Evolutionary conservation across 2,113 vertebrate genomes (phyloP).

Genomic region (Xenopus tropicalis): DNA sequence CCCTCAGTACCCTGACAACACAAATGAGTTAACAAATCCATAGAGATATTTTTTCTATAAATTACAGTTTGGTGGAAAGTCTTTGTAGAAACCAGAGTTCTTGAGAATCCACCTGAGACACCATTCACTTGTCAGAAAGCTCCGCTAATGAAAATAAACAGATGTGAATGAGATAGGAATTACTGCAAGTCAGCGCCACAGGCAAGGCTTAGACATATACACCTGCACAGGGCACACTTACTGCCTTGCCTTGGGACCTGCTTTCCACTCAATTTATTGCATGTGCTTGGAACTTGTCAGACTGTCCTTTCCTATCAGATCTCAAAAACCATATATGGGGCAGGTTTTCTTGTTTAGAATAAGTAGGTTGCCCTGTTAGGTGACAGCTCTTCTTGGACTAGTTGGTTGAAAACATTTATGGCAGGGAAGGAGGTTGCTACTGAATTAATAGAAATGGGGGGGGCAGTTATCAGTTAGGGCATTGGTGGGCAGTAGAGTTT

Average conservation of each 20-base stretch:
- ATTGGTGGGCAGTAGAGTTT: too few relatives aligned
- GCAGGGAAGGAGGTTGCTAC: too few relatives aligned
- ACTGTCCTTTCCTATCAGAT: constrained; percentile 24
- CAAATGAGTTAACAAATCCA: too few relatives aligned
- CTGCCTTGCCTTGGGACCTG: constrained; percentile 22
- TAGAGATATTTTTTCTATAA: constrained; percentile 9
- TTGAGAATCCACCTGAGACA: constrained; percentile 26
- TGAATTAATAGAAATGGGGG: too few relatives aligned
- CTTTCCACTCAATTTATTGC: constrained; percentile 32
- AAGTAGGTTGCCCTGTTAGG: background rate
- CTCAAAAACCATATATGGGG: background rate
- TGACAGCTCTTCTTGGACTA: background rate
- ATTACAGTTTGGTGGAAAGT: background rate
- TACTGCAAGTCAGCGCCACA: constrained; percentile 27
- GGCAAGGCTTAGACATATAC: constrained; percentile 22
- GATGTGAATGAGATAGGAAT: constrained; percentile 31
- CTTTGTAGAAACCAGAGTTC: constrained; percentile 9
- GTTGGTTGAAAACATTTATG: too few relatives aligned
- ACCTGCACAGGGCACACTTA: constrained; percentile 24
- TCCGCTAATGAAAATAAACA: constrained; percentile 42
- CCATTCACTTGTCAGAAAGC: constrained; percentile 31
- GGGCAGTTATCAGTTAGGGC: too few relatives aligned
- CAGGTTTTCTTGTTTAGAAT: background rate
- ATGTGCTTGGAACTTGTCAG: constrained; percentile 25
- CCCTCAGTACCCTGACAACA: too few relatives aligned